Evolutionary conservation across 2,113 vertebrate species (phyloP).

Genomic region (Bettongia penicillata): DNA sequence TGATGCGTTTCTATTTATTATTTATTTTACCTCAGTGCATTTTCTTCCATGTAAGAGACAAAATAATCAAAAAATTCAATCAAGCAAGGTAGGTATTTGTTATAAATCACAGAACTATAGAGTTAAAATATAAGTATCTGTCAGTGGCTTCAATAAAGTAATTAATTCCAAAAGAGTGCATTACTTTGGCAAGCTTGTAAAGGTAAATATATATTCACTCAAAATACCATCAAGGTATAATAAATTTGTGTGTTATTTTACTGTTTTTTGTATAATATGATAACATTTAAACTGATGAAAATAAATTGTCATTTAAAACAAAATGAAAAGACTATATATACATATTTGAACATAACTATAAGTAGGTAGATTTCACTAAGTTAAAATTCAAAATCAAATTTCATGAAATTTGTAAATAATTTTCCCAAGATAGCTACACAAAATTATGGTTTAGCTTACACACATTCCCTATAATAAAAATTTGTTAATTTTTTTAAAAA

Average conservation of each 20-base stretch:
- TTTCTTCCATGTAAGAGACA: conserved; percentile 62
- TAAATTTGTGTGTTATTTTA: neutral
- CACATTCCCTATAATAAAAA: no score
- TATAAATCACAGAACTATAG: neutral
- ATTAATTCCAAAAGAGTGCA: neutral
- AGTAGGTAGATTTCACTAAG: neutral
- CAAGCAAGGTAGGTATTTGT: neutral
- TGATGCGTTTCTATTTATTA: conserved; percentile 5
- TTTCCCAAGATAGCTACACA: neutral
- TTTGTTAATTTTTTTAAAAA: no score
- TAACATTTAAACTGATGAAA: neutral
- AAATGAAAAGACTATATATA: neutral
- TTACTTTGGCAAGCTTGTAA: conserved; percentile 11
- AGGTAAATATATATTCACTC: neutral
- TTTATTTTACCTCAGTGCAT: conserved; percentile 67
- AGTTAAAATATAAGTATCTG: neutral
- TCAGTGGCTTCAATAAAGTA: neutral
- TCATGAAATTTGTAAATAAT: neutral
- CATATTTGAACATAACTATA: neutral
- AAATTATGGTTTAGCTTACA: conserved; percentile 28
- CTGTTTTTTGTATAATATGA: neutral
- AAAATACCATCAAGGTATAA: neutral
- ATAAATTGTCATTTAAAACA: neutral
- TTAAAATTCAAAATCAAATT: neutral
- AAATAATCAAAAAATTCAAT: conserved; percentile 74